These are phyloP conservation scores for Lethocerus indicus DNA, from an alignment of 1,140 invertebrate genomes.

Conservation along the genomic window DNA sequence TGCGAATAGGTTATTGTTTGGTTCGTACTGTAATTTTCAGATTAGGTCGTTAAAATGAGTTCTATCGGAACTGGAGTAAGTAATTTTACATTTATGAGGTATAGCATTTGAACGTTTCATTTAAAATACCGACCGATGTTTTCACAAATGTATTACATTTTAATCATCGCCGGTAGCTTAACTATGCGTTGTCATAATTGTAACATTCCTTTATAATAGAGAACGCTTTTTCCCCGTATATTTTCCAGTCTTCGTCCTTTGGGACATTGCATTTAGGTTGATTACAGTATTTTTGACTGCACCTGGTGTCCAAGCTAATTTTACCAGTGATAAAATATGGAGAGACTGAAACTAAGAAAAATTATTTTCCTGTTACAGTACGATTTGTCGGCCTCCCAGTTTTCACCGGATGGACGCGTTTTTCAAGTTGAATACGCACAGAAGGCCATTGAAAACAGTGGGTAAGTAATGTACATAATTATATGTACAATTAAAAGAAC, in stretches of 20 bases:
- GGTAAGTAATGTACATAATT: too few relatives aligned
- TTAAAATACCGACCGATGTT: conserved; percentile 1
- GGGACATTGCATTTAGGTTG: conserved; percentile 1
- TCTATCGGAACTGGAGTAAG: conserved; percentile 89
- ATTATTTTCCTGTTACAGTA: conserved; percentile 52
- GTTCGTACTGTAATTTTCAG: too few relatives aligned
- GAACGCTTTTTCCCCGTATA: too few relatives aligned
- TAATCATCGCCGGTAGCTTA: too few relatives aligned
- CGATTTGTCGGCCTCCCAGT: conserved; percentile 98
- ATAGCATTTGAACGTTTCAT: neutral
- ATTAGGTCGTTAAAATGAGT: conserved; percentile 78
- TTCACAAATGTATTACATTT: conserved; percentile 12
- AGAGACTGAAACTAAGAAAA: too few relatives aligned
- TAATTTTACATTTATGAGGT: conserved; percentile 19
- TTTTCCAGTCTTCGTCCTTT: too few relatives aligned
- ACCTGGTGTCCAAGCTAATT: too few relatives aligned
- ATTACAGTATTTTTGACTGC: neutral
- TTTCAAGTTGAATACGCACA: conserved; percentile 99
- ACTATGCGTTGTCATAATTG: too few relatives aligned
- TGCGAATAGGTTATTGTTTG: too few relatives aligned
- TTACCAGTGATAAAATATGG: too few relatives aligned
- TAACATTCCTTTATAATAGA: too few relatives aligned
- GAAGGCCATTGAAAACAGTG: conserved; percentile 98
- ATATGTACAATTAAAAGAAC: too few relatives aligned
- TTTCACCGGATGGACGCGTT: conserved; percentile 95